These are phyloP conservation scores for Brachyistius frenatus DNA, from an alignment of 2,113 vertebrate genomes.

Conservation along the genomic window DNA sequence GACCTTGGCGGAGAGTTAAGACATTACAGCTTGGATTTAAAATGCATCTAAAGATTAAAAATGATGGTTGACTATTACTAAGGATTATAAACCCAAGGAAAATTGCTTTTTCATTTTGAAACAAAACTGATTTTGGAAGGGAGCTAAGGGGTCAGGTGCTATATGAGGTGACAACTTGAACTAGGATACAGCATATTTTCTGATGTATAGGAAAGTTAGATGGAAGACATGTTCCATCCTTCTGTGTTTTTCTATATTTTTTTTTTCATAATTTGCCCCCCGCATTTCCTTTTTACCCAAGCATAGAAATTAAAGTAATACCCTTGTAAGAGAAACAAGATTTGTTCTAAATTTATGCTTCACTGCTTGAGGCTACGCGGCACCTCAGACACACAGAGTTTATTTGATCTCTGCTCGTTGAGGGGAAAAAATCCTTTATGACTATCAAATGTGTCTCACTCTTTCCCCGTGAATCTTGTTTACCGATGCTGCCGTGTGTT, in stretches of 20 bases:
- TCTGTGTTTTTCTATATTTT: conserved; percentile 22
- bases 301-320: conserved; percentile 87
- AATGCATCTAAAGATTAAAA: conserved; percentile 91
- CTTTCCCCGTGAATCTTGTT: conserved; percentile 85
- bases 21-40: conserved; percentile 89
- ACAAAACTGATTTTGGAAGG: conserved; percentile 85
- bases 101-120: conserved; percentile 88
- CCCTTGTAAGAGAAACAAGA: conserved; percentile 85
- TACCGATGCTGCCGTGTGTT: conserved; percentile 83
- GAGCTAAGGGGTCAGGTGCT: conserved; percentile 83
- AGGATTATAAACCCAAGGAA: conserved; percentile 88
- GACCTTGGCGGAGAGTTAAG: conserved; percentile 89
- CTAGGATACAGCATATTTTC: conserved; percentile 63
- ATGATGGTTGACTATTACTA: conserved; percentile 87
- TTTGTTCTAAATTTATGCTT: conserved; percentile 86
- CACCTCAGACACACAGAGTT: conserved; percentile 82
- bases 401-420: conserved; percentile 86
- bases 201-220: conserved; percentile 65
- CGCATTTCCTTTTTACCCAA: conserved; percentile 61
- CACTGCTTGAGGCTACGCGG: conserved; percentile 84
- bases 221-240: conserved; percentile 56
- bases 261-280: conserved; percentile 63
- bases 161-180: conserved; percentile 79
- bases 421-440: conserved; percentile 86
- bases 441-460: conserved; percentile 87